Evolutionary conservation across 2,113 vertebrate species (phyloP), one percentile per base, ranked within the genome.

Genomic region (Callionymus lyra): DNA sequence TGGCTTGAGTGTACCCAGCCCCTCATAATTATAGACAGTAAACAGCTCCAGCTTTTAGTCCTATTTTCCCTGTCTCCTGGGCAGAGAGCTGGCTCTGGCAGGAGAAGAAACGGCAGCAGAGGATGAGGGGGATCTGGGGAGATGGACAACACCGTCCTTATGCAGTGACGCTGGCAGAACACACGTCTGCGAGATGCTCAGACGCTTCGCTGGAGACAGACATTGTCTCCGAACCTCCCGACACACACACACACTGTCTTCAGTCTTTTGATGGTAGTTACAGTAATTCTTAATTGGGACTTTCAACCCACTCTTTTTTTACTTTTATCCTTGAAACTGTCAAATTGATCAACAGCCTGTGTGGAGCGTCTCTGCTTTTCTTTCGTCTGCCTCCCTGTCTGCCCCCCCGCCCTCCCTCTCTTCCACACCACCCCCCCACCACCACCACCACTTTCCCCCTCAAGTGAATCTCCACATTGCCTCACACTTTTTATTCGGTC

Each of bases 1-100:
- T 63, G 56, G 34, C 49, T 36, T 65, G 69, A 68, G 63, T 57
- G 47, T 79, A 76, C 81, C 70, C 73, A 72, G 65, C 80, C 77
- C 63, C 69, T 78, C 71, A 73, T 85, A 86, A 86, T 85, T 85
- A 85, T 65, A 82, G 82, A 77, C 82, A 78, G 77, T 81, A 72
- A 75, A 76, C 76, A 82, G 74, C 63, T 68, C 57, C 52, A 54
- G 57, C 72, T 75, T 73, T 72, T 62, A 74, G 59, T 67, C 38
- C 63, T 50, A 51, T 68, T 77, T 78, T 79, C 64, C 70, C 59
- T 9, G 49, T 79, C 70, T 74, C 61, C 72, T 73, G 65, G 38
- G 53, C 47, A 72, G 61, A 77, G 55, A 65, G 62, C 74, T 77
- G 53, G 45, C 40, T 73, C 73, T 63, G 68, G 70, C 63, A 57